Evolutionary conservation across 2,113 vertebrate species (phyloP).

Genomic region (Ophthalmotilapia sp.): DNA sequence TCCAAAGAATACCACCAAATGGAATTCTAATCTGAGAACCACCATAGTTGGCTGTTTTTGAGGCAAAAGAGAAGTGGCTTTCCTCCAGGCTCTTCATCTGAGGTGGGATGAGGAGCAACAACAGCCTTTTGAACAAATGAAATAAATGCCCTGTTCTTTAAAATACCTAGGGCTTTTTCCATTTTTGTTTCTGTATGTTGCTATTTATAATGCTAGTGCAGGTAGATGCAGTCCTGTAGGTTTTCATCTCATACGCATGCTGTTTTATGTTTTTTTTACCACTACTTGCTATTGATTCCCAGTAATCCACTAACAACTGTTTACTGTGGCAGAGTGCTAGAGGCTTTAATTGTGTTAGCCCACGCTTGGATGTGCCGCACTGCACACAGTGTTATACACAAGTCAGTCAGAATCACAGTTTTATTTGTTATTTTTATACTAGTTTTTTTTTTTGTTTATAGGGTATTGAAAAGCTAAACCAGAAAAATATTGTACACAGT

Average conservation of each 20-base stretch:
- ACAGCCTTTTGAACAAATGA: neutral
- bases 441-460: neutral
- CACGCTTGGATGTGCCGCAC: conserved; percentile 3
- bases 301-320: conserved; percentile 49
- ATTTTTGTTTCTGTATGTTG: neutral
- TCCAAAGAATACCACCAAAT: neutral
- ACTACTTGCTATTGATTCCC: conserved; percentile 27
- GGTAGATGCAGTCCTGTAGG: neutral
- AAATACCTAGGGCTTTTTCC: neutral
- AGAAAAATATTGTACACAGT: neutral
- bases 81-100: neutral
- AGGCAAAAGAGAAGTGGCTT: neutral
- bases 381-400: conserved; percentile 1
- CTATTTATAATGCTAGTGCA: neutral
- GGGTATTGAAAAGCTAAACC: neutral
- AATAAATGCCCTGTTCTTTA: neutral
- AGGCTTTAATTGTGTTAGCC: conserved; percentile 29
- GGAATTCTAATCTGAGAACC: neutral
- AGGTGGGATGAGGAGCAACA: neutral
- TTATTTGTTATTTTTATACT: neutral
- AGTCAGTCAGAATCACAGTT: neutral
- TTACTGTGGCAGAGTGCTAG: conserved; percentile 23
- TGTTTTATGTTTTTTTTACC: neutral
- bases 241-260: neutral
- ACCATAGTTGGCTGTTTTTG: neutral